Percentiles rank a stretch among this genome's conserved stretches.
Conservation (phyloP, 1,140 invertebrate species). For the Akabosia matsudoensis region DNA sequence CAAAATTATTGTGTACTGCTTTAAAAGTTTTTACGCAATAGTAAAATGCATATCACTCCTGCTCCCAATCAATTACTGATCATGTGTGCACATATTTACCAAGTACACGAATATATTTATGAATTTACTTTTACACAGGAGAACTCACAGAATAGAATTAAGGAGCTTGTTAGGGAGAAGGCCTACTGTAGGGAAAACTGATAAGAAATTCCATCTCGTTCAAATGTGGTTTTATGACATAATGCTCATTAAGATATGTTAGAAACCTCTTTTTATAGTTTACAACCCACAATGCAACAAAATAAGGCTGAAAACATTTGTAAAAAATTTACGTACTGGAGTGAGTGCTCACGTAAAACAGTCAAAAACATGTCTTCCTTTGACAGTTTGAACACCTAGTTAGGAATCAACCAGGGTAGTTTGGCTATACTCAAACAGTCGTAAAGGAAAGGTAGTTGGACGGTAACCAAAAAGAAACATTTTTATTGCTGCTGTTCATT, state of each 20-base stretch:
- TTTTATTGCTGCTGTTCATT: background rate
- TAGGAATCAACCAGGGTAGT: background rate
- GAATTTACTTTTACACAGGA: too few relatives aligned
- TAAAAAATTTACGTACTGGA: too few relatives aligned
- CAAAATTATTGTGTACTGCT: too few relatives aligned
- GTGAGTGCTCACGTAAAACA: conserved; percentile 15
- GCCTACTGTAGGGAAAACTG: background rate
- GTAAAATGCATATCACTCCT: too few relatives aligned
- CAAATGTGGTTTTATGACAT: conserved; percentile 7
- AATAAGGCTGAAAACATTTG: too few relatives aligned
- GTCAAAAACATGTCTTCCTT: background rate
- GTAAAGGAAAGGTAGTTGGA: background rate
- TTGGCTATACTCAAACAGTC: background rate
- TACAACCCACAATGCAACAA: too few relatives aligned
- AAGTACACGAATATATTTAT: too few relatives aligned
- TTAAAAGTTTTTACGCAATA: too few relatives aligned
- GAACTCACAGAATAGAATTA: too few relatives aligned
- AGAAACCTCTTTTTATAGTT: background rate
- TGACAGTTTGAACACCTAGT: conserved; percentile 11
- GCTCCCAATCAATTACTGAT: too few relatives aligned
- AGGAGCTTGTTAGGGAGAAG: too few relatives aligned
- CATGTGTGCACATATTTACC: too few relatives aligned
- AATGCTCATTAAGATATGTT: background rate
- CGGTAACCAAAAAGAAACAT: background rate
- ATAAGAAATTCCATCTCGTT: background rate